Percentiles rank a stretch among this genome's conserved stretches.
These are phyloP conservation scores for Epizoanthus stellaris DNA, from an alignment of 92 coral and sea anemone species.

Conservation along the genomic window DNA sequence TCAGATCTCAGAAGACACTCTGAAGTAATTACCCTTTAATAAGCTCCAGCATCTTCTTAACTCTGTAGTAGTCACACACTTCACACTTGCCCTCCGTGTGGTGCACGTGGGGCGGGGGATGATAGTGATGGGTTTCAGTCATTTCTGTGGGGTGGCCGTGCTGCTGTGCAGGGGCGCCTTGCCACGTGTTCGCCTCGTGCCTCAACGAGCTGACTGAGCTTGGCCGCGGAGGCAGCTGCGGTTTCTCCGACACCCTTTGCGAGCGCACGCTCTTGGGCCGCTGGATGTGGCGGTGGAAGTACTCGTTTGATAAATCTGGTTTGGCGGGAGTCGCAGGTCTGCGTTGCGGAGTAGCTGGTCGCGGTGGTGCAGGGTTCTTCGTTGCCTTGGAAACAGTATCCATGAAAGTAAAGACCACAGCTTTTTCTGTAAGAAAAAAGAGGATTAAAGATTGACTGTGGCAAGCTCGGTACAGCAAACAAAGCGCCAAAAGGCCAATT, in stretches of 20 bases:
- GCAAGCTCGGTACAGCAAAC: background rate
- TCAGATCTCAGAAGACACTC: no score
- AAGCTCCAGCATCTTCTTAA: slow-evolving; percentile 76
- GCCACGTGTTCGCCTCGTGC: slow-evolving; percentile 30
- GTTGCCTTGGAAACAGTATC: slow-evolving; percentile 79
- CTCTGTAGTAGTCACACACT: slow-evolving; percentile 82
- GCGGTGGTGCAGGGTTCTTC: slow-evolving; percentile 25
- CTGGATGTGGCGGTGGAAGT: slow-evolving; percentile 59
- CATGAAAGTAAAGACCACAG: slow-evolving; percentile 86
- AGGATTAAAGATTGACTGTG: background rate
- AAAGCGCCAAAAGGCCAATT: no score
- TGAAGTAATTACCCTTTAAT: slow-evolving; percentile 66
- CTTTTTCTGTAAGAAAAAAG: slow-evolving; percentile 66
- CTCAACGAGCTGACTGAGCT: slow-evolving; percentile 72
- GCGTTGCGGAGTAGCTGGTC: slow-evolving; percentile 49
- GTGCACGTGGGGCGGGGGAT: slow-evolving; percentile 64
- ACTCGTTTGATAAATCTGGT: slow-evolving; percentile 74
- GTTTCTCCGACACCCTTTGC: slow-evolving; percentile 74
- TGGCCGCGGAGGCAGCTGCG: slow-evolving; percentile 83
- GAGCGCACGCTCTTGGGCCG: slow-evolving; percentile 87
- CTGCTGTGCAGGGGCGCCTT: slow-evolving; percentile 32
- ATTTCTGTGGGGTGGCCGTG: slow-evolving; percentile 49
- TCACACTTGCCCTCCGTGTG: slow-evolving; percentile 91
- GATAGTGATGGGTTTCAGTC: slow-evolving; percentile 50
- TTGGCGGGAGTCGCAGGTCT: slow-evolving; percentile 44